Conservation (phyloP, 2,888 invertebrate species). For the Hemistola chrysoprasaria region DNA sequence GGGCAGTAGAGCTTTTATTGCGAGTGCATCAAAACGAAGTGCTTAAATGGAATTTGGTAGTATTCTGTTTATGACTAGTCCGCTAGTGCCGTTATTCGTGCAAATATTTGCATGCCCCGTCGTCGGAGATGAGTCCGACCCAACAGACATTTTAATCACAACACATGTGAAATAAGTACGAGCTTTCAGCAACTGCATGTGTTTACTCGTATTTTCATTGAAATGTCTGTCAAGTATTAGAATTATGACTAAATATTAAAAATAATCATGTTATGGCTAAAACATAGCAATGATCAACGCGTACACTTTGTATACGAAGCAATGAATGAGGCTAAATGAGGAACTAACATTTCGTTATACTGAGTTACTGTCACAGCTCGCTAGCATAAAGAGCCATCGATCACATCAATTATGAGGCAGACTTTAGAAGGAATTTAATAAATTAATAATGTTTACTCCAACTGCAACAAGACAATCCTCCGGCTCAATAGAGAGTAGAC, state of each 20-base stretch:
- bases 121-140: constrained; percentile 7
- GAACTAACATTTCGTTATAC: too few relatives aligned
- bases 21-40: constrained; percentile 21
- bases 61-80: constrained; percentile 14
- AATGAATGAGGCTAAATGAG: too few relatives aligned
- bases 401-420: too few relatives aligned
- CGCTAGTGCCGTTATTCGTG: constrained; percentile 17
- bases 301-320: too few relatives aligned
- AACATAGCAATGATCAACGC: too few relatives aligned
- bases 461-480: constrained; percentile 12
- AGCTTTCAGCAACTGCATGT: constrained; percentile 15
- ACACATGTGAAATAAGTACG: constrained; percentile 20
- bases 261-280: too few relatives aligned
- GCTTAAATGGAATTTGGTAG: constrained; percentile 20
- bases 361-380: too few relatives aligned
- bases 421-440: not conserved
- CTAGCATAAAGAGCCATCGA: too few relatives aligned
- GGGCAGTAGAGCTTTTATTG: constrained; percentile 19
- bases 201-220: constrained; percentile 9
- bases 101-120: constrained; percentile 33
- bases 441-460: constrained; percentile 7
- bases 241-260: too few relatives aligned
- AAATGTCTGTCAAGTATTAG: not conserved
- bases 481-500: constrained; percentile 12
- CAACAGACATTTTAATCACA: constrained; percentile 35